phyloP scores from a whole-genome alignment of 2,888 invertebrate genomes.

The Napeogenes inachia region DNA sequence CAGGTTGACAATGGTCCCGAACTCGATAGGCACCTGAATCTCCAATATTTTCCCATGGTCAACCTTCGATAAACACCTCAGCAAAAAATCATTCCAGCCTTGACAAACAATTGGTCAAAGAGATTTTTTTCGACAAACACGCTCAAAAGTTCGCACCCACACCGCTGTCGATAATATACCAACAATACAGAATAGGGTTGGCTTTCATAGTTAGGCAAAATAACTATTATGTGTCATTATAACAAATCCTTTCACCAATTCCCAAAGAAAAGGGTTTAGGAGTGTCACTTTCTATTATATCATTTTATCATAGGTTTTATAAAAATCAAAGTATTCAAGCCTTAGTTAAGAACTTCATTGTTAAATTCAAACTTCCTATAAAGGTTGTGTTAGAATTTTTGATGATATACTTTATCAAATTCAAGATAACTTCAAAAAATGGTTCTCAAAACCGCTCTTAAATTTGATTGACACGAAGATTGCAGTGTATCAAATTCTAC shows the following conservation, averaged over 20 bases:
- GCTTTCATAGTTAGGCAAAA: constrained; percentile 54
- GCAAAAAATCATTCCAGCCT: constrained; percentile 66
- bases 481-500: constrained; percentile 63
- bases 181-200: constrained; percentile 56
- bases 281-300: constrained; percentile 65
- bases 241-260: constrained; percentile 70
- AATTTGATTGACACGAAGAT: constrained; percentile 58
- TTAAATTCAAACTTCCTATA: neutral
- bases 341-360: neutral
- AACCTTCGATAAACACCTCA: constrained; percentile 70
- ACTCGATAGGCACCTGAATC: constrained; percentile 70
- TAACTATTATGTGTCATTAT: constrained; percentile 72
- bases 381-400: neutral
- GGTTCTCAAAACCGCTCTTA: constrained; percentile 9
- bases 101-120: constrained; percentile 76
- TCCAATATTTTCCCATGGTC: constrained; percentile 76
- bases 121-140: constrained; percentile 65
- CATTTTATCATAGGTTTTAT: constrained; percentile 28
- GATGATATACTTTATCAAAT: neutral
- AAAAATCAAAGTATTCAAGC: neutral
- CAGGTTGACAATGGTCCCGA: constrained; percentile 65
- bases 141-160: constrained; percentile 60
- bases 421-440: neutral
- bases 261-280: constrained; percentile 70
- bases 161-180: constrained; percentile 62